Base-by-base conservation (phyloP, 2,797 vertebrate genomes). In the Erithacus rubecula region DNA sequence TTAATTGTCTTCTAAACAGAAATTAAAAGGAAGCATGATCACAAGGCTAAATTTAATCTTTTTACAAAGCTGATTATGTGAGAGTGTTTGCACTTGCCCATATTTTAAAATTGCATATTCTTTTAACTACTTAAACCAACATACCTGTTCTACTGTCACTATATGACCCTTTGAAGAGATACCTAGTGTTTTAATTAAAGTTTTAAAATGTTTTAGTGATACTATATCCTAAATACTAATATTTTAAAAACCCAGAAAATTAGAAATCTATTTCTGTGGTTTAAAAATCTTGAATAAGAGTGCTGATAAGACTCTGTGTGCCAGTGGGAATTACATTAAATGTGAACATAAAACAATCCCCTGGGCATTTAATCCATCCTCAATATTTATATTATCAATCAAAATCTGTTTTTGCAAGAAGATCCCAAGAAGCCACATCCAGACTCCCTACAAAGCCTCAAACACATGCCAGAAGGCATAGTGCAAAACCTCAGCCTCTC, bases 381-480 rank as follows among this genome's bases (percentile, higher is more conserved):
- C 83, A 82, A 58, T 79, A 93, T 95, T 95, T 91, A 49, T 32
- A 63, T 79, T 96, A 91, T 47, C 77, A 77, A 60, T 88, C 74
- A 91, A 87, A 87, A 95, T 63, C n/a, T 90, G 81, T 90, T 95
- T 93, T 89, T 77, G 62, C 68, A 94, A 89, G 41, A 85, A 77
- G 92, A 87, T 83, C 65, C 47, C 6, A 14, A 74, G 65, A 81
- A 94, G 76, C 74, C 88, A 92, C 78, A 88, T n/a, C 68, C 79
- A 94, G 83, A 55, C 78, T 92, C 83, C 83, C 88, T 89, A 43
- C 49, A 76, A 77, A 86, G 64, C 85, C 80, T 87, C 90, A 56
- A 92, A 93, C 8, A 0, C 44, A 24, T 41, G 83, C 76, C 91
- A 91, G 92, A 55, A 94, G 64, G 59, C 70, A 84, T 3, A 74